A percentile compares a stretch with the other conserved stretches of the same genome.
Evolutionary conservation across 2,888 invertebrate species (phyloP).

Genomic region (Rotaria sp.): DNA sequence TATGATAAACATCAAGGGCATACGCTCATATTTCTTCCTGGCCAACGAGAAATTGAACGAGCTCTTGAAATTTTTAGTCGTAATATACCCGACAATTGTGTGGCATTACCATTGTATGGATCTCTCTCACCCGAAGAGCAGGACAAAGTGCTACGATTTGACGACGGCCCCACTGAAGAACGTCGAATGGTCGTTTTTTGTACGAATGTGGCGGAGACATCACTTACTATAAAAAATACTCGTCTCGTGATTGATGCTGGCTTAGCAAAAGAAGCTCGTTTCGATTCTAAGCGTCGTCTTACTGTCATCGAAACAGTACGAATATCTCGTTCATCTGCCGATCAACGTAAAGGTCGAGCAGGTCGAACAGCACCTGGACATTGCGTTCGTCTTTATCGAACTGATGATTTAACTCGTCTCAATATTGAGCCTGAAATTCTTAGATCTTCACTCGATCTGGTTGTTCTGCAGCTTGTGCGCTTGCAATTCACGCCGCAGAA

Average conservation of each 20-base stretch:
- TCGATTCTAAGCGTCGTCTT: background rate
- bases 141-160: background rate
- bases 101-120: background rate
- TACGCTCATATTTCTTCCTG: background rate
- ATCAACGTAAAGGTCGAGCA: slow-evolving; percentile 7
- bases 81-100: background rate
- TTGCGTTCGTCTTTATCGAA: background rate
- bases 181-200: background rate
- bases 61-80: background rate
- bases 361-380: background rate
- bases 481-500: background rate
- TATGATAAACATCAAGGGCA: background rate
- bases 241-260: background rate
- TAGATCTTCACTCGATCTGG: background rate
- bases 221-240: background rate
- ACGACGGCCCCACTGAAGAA: background rate
- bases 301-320: background rate
- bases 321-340: background rate
- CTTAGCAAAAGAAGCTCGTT: background rate
- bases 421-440: background rate
- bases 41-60: background rate
- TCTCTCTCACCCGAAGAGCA: background rate
- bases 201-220: background rate
- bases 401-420: background rate
- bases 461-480: background rate